These are phyloP conservation scores for Poeciliopsis turrubarensis DNA, from an alignment of 2,113 vertebrate species.

Conservation along the genomic window DNA sequence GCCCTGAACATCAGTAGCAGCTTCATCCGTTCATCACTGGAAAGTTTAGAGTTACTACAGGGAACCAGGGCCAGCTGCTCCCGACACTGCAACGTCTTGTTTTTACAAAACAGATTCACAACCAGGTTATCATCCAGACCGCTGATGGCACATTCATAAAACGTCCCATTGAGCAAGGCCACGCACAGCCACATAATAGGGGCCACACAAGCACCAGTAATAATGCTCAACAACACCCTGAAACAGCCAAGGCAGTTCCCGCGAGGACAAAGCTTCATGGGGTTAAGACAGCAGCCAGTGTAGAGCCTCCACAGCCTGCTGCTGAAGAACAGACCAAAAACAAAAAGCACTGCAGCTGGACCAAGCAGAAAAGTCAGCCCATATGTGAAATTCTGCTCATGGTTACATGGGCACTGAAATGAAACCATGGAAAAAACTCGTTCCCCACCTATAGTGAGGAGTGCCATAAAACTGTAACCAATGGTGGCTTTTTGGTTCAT, in stretches of 20 bases:
- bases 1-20: slow-evolving; percentile 87
- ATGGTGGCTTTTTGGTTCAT: slow-evolving; percentile 87
- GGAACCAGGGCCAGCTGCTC: slow-evolving; percentile 83
- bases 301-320: slow-evolving; percentile 87
- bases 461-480: slow-evolving; percentile 92
- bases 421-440: slow-evolving; percentile 89
- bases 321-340: slow-evolving; percentile 86
- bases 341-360: slow-evolving; percentile 86
- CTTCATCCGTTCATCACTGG: slow-evolving; percentile 77
- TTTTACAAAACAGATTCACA: slow-evolving; percentile 81
- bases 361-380: slow-evolving; percentile 88
- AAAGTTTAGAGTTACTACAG: slow-evolving; percentile 82
- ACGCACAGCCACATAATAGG: slow-evolving; percentile 94
- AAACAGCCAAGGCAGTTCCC: slow-evolving; percentile 69
- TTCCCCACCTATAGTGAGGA: slow-evolving; percentile 89
- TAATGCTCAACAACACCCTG: slow-evolving; percentile 54
- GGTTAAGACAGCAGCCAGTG: slow-evolving; percentile 88
- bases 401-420: slow-evolving; percentile 93
- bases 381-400: slow-evolving; percentile 83
- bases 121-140: slow-evolving; percentile 81
- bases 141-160: slow-evolving; percentile 93
- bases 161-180: slow-evolving; percentile 91
- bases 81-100: slow-evolving; percentile 80
- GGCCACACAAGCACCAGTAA: slow-evolving; percentile 80
- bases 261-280: slow-evolving; percentile 74